Conservation (phyloP, 1,140 invertebrate species). For the Papilio xuthus region DNA sequence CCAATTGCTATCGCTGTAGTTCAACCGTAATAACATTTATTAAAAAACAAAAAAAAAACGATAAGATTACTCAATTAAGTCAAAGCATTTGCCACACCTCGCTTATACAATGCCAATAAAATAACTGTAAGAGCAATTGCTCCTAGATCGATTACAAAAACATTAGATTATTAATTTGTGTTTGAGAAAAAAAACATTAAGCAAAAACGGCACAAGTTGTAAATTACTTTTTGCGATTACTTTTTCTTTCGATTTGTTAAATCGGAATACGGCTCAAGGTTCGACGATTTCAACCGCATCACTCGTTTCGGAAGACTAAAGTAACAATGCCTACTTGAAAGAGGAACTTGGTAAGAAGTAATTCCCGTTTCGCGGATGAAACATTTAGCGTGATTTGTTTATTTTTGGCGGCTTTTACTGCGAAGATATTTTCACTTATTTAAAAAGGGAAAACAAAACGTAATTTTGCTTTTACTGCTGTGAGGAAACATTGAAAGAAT, state of each 20-base stretch:
- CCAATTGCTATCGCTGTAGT: not conserved
- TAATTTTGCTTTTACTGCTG: constrained; percentile 51
- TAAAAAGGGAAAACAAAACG: constrained; percentile 46
- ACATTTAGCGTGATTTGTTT: constrained; percentile 36
- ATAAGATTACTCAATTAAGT: constrained; percentile 12
- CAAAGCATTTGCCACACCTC: constrained; percentile 6
- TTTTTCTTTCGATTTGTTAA: constrained; percentile 39
- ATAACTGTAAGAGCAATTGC: constrained; percentile 17
- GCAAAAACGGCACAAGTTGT: constrained; percentile 34
- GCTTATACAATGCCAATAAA: constrained; percentile 26
- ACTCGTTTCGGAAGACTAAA: constrained; percentile 26
- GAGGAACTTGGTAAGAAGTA: constrained; percentile 33
- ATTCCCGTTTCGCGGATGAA: constrained; percentile 25
- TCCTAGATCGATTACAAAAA: constrained; percentile 25
- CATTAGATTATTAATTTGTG: constrained; percentile 36
- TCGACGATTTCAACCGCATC: constrained; percentile 34
- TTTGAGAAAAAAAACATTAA: constrained; percentile 22
- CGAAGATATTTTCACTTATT: constrained; percentile 43
- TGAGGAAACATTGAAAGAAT: constrained; percentile 57
- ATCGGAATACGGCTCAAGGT: constrained; percentile 37
- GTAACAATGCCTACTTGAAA: constrained; percentile 29
- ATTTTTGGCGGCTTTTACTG: constrained; percentile 42
- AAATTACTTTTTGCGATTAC: constrained; percentile 36
- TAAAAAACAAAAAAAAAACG: not conserved
- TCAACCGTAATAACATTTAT: not conserved